Evolutionary conservation across 2,797 vertebrate species (phyloP).

Genomic region (Adelosebastes latens): DNA sequence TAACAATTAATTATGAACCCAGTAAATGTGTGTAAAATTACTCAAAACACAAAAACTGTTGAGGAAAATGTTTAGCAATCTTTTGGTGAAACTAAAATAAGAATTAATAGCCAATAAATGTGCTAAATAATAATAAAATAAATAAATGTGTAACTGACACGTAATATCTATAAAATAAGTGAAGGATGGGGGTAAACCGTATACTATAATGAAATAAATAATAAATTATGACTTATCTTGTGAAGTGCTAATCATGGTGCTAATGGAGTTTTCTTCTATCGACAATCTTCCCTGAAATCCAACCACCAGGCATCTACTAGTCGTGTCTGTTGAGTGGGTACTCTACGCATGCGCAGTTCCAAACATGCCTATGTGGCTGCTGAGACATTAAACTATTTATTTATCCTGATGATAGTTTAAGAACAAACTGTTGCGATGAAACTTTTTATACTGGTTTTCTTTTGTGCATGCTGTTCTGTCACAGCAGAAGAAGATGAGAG

Average conservation of each 20-base stretch:
- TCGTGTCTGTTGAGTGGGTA: accelerated
- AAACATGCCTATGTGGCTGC: constrained; percentile 73
- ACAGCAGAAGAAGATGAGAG: constrained; percentile 73
- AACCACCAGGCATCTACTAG: neutral
- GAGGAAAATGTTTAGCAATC: neutral
- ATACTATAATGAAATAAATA: neutral
- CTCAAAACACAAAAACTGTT: neutral
- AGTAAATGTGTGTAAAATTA: neutral
- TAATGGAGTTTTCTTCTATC: constrained; percentile 1
- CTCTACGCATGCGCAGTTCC: constrained; percentile 43
- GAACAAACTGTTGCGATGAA: constrained; percentile 43
- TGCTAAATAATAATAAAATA: neutral
- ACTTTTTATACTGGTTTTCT: constrained; percentile 26
- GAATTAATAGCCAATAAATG: neutral
- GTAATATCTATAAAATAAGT: neutral
- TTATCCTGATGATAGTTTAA: neutral
- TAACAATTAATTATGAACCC: neutral
- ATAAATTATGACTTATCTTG: neutral
- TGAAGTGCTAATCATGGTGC: neutral
- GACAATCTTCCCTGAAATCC: constrained; percentile 34
- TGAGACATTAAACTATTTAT: neutral
- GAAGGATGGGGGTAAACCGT: neutral
- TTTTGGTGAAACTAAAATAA: neutral
- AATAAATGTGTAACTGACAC: neutral
- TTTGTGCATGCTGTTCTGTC: constrained; percentile 37